Base-by-base conservation (phyloP, 1,140 invertebrate species). In the Mamestra configurata region DNA sequence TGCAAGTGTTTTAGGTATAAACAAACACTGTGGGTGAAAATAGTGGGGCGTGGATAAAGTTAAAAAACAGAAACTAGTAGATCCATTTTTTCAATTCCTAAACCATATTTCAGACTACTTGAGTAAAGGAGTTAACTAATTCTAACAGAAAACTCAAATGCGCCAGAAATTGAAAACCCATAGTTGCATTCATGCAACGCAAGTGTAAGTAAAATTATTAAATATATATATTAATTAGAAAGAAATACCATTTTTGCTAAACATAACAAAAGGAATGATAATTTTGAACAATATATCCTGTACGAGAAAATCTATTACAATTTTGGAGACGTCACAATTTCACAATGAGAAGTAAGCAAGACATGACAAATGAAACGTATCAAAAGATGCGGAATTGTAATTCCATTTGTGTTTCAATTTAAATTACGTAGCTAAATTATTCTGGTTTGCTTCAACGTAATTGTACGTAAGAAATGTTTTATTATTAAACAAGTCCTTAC, bases 1-100 rank as follows among this genome's bases (percentile, higher is more conserved):
- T 76, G 53, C 70, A 75, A 81, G 51, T 10, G 15, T 78, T 72
- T 77, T 68, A n/a, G n/a, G n/a, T n/a, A 59, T 64, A 61, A 37
- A 73, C 55, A 27, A 15, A 49, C 37, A 31, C 77, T 59, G 61
- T 55, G 66, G 70, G 77, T 20, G 64, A 53, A 35, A 79, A 68
- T 40, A 1, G 40, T 49, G 13, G 61, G 20, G 66, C 43, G 37
- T 70, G 20, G 5, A 43, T 20, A 70, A 70, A 46, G n/a, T 66
- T n/a, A n/a, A n/a, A n/a, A n/a, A n/a, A n/a, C n/a, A n/a, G n/a
- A n/a, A n/a, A n/a, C n/a, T n/a, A n/a, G n/a, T n/a, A n/a, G n/a
- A n/a, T n/a, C n/a, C n/a, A n/a, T n/a, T n/a, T n/a, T n/a, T n/a
- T n/a, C n/a, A n/a, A n/a, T n/a, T n/a, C n/a, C n/a, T n/a, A n/a